Percentiles rank a stretch among this genome's conserved stretches.
phyloP scores from a whole-genome alignment of 2,888 invertebrate species.

The Acanthosepion pharaonis region DNA sequence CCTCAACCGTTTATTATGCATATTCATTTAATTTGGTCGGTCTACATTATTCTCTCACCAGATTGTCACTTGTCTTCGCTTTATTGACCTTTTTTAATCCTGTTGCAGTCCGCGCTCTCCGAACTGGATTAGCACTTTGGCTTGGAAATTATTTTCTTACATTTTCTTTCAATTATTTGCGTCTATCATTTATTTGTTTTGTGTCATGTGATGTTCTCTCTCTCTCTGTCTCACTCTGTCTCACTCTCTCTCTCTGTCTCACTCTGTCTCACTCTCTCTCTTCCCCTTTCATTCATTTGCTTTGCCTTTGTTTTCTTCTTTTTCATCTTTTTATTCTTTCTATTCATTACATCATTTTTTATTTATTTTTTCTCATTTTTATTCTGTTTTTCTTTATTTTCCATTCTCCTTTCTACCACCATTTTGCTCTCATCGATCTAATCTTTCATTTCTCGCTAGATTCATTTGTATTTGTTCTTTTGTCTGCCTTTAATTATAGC shows the following conservation, averaged over 20 bases:
- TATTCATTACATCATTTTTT: not conserved
- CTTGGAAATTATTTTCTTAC: not conserved
- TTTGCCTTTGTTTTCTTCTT: not conserved
- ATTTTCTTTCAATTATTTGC: not conserved
- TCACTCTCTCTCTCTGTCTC: too few relatives aligned
- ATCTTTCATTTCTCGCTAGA: not conserved
- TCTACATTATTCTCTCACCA: not conserved
- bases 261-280: too few relatives aligned
- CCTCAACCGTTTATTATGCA: not conserved
- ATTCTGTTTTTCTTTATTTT: not conserved
- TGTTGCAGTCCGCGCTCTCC: not conserved
- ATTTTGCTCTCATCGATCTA: not conserved
- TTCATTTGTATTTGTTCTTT: not conserved
- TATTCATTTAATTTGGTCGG: not conserved
- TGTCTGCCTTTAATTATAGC: not conserved
- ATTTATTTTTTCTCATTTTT: too few relatives aligned
- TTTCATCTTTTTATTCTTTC: not conserved
- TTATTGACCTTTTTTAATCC: not conserved
- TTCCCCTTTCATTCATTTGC: not conserved
- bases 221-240: too few relatives aligned
- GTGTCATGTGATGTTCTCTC: not conserved
- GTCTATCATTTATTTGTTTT: not conserved
- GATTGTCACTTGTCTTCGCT: not conserved
- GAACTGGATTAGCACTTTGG: not conserved
- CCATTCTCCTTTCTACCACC: not conserved